A percentile compares a stretch with the other conserved stretches of the same genome.
Conservation (phyloP, 2,888 invertebrate genomes). For the Chymomyza caudatula region DNA sequence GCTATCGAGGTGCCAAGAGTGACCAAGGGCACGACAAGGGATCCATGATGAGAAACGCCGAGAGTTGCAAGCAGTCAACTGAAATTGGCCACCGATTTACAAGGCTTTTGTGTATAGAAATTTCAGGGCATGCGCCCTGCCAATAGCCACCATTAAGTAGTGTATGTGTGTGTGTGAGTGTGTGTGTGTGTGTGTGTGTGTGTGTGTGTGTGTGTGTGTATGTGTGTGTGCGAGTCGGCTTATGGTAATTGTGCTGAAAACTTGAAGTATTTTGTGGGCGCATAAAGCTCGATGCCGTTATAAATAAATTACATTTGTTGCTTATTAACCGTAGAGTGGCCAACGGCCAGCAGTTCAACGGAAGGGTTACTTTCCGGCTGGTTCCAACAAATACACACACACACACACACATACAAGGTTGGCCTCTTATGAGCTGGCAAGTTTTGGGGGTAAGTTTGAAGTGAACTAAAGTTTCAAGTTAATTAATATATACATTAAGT, state of each 20-base stretch:
- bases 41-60: background rate
- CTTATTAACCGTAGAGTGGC: slow-evolving; percentile 64
- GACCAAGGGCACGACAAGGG: background rate
- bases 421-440: too few relatives aligned
- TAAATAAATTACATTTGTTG: slow-evolving; percentile 70
- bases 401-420: background rate
- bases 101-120: slow-evolving; percentile 18
- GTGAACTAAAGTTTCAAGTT: background rate
- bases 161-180: background rate
- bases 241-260: slow-evolving; percentile 70
- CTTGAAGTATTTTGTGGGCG: slow-evolving; percentile 64
- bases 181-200: slow-evolving; percentile 8
- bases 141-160: background rate
- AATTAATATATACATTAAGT: background rate
- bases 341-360: slow-evolving; percentile 48
- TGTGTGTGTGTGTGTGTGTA: background rate
- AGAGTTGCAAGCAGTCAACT: slow-evolving; percentile 30
- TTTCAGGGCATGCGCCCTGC: background rate
- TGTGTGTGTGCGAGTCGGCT: slow-evolving; percentile 35
- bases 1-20: slow-evolving; percentile 47
- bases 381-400: background rate
- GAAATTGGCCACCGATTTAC: slow-evolving; percentile 66
- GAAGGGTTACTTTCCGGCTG: background rate
- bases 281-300: slow-evolving; percentile 46
- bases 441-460: background rate